Evolutionary conservation across 2,113 vertebrate species (phyloP).

Genomic region (Phaethornis superciliosus): DNA sequence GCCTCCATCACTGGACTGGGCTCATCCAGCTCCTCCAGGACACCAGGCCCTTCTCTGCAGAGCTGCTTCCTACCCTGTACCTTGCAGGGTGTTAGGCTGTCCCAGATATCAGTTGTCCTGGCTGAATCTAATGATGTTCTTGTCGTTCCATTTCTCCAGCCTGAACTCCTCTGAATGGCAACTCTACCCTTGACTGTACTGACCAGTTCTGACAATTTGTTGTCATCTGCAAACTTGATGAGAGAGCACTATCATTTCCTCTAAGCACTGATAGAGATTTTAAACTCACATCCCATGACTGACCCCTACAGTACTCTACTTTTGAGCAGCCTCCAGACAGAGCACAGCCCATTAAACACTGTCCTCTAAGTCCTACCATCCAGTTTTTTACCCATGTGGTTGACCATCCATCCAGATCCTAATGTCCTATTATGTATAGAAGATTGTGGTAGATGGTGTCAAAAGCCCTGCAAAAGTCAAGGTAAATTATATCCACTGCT

Average conservation of each 20-base stretch:
- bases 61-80: background rate
- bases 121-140: background rate
- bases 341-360: background rate
- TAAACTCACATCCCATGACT: background rate
- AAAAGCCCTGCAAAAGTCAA: background rate
- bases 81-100: background rate
- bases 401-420: background rate
- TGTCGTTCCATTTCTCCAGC: background rate
- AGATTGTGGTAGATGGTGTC: fast-evolving
- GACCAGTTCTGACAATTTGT: background rate
- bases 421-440: background rate
- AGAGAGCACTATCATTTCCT: background rate
- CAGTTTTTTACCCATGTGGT: background rate
- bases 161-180: background rate
- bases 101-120: background rate
- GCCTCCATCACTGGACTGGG: background rate
- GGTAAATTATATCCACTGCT: background rate
- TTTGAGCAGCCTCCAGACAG: background rate
- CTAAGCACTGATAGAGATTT: background rate
- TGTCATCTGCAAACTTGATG: background rate
- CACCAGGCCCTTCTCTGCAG: background rate
- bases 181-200: background rate
- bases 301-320: background rate
- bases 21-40: background rate
- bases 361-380: background rate